Base-by-base conservation (phyloP, 2,888 invertebrate species). In the Phragmatobia fuliginosa region DNA sequence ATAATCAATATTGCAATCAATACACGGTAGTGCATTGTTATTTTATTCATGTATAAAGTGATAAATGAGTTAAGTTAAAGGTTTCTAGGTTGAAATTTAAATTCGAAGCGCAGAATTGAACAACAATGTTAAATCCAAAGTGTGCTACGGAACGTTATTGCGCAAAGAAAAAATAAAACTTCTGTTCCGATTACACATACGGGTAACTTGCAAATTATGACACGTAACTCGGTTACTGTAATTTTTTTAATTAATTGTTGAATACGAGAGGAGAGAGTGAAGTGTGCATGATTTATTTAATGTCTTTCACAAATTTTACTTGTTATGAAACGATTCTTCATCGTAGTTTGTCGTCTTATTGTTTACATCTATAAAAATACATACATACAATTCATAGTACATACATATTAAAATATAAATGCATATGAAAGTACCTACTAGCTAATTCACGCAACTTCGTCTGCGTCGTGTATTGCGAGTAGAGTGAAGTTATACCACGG, bases 191-290 rank as follows among this genome's bases (percentile, higher is more conserved):
- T 41, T 62, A 28, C 41, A n/a, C 38, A 65, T 45, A 58, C 65
- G 45, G 28, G 56, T 38, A 65, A 68, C 71, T 75, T 71, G 74
- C 61, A 70, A 71, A 74, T 79, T 71, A 56, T 36, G 21, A 59
- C 71, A 73, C 74, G 77, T 77, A 77, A 76, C 71, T 70, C 67
- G 59, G 73, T 67, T 65, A 74, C 79, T 75, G 66, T 76, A 79
- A 77, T 72, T 79, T 81, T 77, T 74, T 75, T 74, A 77, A 81
- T 77, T 80, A 77, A 75, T 76, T 77, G 81, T 77, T 80, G 73
- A 79, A 81, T 81, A 80, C 73, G 72, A 58, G 72, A 71, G 74
- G 79, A 77, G 80, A 80, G 80, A 79, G 77, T 36, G 33, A 28
- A 64, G 75, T 70, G 62, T 67, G 75, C 73, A 58, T 67, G 73